A percentile compares a stretch with the other conserved stretches of the same genome.
These are phyloP conservation scores for Eriocheir sinensis DNA, from an alignment of 1,140 invertebrate genomes.

Conservation along the genomic window DNA sequence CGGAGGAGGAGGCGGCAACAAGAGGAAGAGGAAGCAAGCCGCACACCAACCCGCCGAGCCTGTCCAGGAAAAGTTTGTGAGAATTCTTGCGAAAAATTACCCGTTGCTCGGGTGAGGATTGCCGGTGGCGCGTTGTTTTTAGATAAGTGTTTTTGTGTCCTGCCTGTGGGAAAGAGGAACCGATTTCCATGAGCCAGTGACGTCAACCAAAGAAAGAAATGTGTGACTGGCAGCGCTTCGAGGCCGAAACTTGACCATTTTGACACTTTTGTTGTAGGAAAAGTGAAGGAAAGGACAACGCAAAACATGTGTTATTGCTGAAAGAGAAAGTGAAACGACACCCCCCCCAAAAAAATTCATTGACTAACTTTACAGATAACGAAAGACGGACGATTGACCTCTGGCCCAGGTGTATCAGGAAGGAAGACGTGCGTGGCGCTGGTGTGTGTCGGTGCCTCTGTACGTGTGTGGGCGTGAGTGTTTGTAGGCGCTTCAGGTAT, in stretches of 20 bases:
- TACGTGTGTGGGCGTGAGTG: too few species aligned
- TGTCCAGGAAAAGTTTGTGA: neutral
- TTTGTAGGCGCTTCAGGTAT: too few species aligned
- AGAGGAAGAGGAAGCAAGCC: neutral
- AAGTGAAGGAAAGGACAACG: neutral
- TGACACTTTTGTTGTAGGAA: too few species aligned
- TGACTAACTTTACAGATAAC: too few species aligned
- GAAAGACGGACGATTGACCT: too few species aligned
- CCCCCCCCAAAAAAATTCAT: too few species aligned
- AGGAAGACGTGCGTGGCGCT: neutral
- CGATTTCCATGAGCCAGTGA: neutral
- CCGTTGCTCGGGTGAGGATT: neutral
- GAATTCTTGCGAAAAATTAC: conserved; percentile 16
- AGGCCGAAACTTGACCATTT: neutral
- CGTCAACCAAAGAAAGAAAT: neutral
- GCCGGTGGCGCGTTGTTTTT: neutral
- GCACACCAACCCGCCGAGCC: neutral
- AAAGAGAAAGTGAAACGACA: too few species aligned
- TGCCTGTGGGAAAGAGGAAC: neutral
- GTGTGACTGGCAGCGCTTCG: neutral
- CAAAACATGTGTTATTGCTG: neutral
- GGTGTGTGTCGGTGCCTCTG: too few species aligned
- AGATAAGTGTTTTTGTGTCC: neutral
- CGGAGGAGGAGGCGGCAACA: neutral
- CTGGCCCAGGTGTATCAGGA: too few species aligned